Conservation (phyloP, 2,888 invertebrate genomes). For the Malthinus seriepunctatus region DNA sequence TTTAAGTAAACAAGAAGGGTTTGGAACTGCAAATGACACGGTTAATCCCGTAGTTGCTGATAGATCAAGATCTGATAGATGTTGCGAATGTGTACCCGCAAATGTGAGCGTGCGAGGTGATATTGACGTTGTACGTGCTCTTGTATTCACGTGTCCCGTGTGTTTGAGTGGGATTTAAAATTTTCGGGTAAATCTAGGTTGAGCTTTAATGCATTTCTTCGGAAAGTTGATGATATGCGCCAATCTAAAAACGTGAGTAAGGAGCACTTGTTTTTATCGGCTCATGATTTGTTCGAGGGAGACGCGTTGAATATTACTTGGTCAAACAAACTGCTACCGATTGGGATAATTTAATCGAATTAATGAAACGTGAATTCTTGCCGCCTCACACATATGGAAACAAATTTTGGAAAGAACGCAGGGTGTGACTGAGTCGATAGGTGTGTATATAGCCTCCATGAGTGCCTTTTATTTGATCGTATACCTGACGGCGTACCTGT, state of each 20-base stretch:
- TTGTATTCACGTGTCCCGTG: neutral
- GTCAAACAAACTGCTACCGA: neutral
- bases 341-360: neutral
- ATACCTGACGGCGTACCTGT: conserved; percentile 1
- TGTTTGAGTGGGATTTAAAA: conserved; percentile 7
- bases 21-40: neutral
- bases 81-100: neutral
- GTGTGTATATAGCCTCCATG: conserved; percentile 1
- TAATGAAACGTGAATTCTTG: conserved; percentile 15
- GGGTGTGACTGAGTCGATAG: neutral
- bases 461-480: conserved; percentile 15
- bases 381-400: conserved; percentile 19
- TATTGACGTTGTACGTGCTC: neutral
- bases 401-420: conserved; percentile 6
- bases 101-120: neutral
- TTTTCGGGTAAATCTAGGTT: conserved; percentile 7
- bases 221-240: conserved; percentile 25
- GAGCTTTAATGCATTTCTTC: conserved; percentile 16
- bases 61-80: neutral
- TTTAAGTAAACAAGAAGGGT: neutral
- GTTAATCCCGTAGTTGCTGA: neutral
- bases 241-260: conserved; percentile 22
- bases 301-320: conserved; percentile 21
- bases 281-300: conserved; percentile 26
- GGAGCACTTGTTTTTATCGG: conserved; percentile 18